A percentile compares a stretch with the other conserved stretches of the same genome.
These are phyloP conservation scores for Aleiodes leptofemur DNA, from an alignment of 2,888 invertebrate species.

Conservation along the genomic window DNA sequence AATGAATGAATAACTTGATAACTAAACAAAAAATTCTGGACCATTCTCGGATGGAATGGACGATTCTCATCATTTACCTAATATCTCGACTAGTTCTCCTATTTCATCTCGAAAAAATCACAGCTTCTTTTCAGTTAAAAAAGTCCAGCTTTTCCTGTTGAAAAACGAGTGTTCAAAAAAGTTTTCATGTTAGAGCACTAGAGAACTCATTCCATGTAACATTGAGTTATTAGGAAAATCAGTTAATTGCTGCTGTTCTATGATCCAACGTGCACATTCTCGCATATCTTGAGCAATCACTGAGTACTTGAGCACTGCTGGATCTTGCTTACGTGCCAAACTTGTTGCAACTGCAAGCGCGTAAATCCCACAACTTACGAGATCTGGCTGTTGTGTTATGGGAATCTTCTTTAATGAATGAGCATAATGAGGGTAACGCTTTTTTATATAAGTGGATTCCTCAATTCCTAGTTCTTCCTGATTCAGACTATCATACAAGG, in stretches of 20 bases:
- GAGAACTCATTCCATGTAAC: too few relatives aligned
- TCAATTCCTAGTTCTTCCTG: constrained; percentile 2
- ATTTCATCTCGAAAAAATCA: too few relatives aligned
- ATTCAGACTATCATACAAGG: constrained; percentile 40
- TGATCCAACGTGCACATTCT: constrained; percentile 22
- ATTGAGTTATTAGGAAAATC: constrained; percentile 26
- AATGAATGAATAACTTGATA: too few relatives aligned
- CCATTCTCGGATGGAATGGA: too few relatives aligned
- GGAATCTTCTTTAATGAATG: constrained; percentile 2
- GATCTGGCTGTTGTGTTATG: constrained; percentile 40
- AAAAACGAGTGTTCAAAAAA: too few relatives aligned
- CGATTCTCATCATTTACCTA: too few relatives aligned
- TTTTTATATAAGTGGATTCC: constrained; percentile 32
- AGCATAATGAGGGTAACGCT: constrained; percentile 22
- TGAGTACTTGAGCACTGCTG: constrained; percentile 10
- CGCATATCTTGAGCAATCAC: constrained; percentile 20
- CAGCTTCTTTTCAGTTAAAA: too few relatives aligned
- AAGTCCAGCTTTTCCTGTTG: too few relatives aligned
- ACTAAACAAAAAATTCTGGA: too few relatives aligned
- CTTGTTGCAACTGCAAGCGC: constrained; percentile 43
- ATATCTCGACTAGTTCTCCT: too few relatives aligned
- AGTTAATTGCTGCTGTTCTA: constrained; percentile 10
- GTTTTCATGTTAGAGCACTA: too few relatives aligned
- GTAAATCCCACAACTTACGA: constrained; percentile 41
- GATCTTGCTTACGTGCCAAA: constrained; percentile 29